These are phyloP conservation scores for Pterocles orientalis DNA, from an alignment of 2,113 vertebrate species.

Conservation along the genomic window DNA sequence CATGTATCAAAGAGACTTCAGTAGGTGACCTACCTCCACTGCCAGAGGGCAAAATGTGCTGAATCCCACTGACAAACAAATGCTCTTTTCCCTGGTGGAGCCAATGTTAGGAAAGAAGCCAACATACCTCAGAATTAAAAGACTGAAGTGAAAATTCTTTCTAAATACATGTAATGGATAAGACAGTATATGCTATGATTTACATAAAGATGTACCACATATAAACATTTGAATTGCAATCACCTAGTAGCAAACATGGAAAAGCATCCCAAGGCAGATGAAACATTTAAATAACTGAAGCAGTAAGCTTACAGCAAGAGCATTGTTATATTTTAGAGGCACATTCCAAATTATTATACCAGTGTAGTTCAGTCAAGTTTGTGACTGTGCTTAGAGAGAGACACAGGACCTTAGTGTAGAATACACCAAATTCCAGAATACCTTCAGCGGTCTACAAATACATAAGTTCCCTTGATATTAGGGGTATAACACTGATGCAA, in stretches of 20 bases:
- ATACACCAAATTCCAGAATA: neutral
- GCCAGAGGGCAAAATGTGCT: neutral
- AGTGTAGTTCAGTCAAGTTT: neutral
- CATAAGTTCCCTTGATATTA: fast-evolving
- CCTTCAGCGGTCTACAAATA: neutral
- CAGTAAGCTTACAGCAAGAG: neutral
- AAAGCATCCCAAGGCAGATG: neutral
- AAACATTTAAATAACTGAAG: neutral
- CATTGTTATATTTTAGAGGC: neutral
- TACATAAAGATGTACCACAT: neutral
- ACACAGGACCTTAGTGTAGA: neutral
- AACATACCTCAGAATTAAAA: neutral
- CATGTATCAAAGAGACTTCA: neutral
- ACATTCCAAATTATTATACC: neutral
- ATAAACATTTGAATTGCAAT: constrained; percentile 24
- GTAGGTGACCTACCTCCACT: neutral
- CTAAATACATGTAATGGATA: neutral
- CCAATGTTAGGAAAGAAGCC: neutral
- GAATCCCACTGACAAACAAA: neutral
- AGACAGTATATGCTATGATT: neutral
- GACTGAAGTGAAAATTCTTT: neutral
- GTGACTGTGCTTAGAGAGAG: neutral
- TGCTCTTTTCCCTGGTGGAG: neutral
- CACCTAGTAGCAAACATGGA: neutral
- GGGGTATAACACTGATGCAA: neutral